Evolutionary conservation across 2,797 vertebrate genomes (phyloP), one percentile per base, ranked within the genome.

Genomic region (Garrulus glandarius): DNA sequence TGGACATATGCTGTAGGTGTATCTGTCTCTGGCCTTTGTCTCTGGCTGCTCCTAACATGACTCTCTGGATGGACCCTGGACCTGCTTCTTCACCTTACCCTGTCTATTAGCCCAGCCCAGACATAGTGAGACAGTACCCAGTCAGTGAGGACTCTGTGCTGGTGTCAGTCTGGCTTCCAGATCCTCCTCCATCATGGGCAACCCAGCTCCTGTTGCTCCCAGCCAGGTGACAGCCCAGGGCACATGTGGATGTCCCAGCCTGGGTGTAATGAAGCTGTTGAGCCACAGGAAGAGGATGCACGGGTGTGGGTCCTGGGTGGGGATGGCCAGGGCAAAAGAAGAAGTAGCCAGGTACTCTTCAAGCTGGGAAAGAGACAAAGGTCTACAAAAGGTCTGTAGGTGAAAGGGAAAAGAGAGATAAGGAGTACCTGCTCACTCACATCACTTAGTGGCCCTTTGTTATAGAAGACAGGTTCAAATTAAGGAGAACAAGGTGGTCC

Each of bases 41-140:
- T 81, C 74, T 68, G 30, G 39, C 47, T 61, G 52, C 27, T 87
- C 37, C 53, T 76, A 60, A 60, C 9, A 15, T 1, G 2, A 60
- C n/a, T 56, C 15, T 46, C 53, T 36, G 14, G 19, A 44, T 16
- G 41, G 34, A 63, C 8, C 7, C 26, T 34, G 26, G 29, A n/a
- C 12, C 8, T 52, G 21, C 20, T 76, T 65, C 32, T 36, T 30
- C 24, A 57, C 24, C 29, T 91, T 60, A 87, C 6, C 11, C 32
- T 50, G n/a, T 39, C 59, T 74, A 15, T 34, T 41, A 55, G 74
- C 3, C 5, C 5, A 8, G 29, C 27, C 71, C 30, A 53, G 60
- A 64, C 4, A 16, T 4, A 10, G 56, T 52, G 41, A 39, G 26
- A 78, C 30, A 53, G 30, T 0, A 1, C 3, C 9, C 7, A 2